Percentiles rank a stretch among this genome's conserved stretches.
phyloP scores from a whole-genome alignment of 2,113 vertebrate genomes.

The Monopterus albus region DNA sequence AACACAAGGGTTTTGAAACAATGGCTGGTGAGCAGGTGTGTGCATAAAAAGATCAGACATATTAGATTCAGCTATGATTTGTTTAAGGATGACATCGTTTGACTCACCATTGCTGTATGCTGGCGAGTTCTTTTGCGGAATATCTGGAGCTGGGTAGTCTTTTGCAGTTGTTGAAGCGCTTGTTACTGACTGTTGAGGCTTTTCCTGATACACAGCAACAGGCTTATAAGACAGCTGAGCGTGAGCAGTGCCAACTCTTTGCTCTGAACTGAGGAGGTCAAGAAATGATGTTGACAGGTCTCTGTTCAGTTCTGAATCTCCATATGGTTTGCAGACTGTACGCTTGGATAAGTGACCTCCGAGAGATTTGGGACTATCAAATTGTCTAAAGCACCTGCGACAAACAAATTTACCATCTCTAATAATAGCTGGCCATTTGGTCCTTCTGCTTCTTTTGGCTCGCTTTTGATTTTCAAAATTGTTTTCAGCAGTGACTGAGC shows the following conservation, averaged over 20 bases:
- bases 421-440: constrained; percentile 95
- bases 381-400: constrained; percentile 91
- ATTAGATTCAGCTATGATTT: constrained; percentile 87
- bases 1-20: constrained; percentile 67
- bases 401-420: constrained; percentile 95
- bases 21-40: constrained; percentile 76
- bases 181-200: constrained; percentile 80
- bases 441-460: constrained; percentile 86
- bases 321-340: constrained; percentile 89
- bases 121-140: constrained; percentile 78
- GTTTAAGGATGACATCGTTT: constrained; percentile 87
- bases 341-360: constrained; percentile 96
- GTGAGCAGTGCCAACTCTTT: constrained; percentile 78
- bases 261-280: constrained; percentile 91
- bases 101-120: constrained; percentile 77
- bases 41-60: constrained; percentile 84
- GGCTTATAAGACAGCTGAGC: constrained; percentile 81
- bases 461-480: constrained; percentile 79
- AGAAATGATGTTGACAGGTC: constrained; percentile 89
- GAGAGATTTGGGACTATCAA: constrained; percentile 92
- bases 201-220: constrained; percentile 81
- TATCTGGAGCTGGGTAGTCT: constrained; percentile 81
- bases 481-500: constrained; percentile 55
- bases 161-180: constrained; percentile 78
- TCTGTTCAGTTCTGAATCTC: constrained; percentile 86